Evolutionary conservation across 2,113 vertebrate genomes (phyloP).

Genomic region (Entomyzon cyanotis): DNA sequence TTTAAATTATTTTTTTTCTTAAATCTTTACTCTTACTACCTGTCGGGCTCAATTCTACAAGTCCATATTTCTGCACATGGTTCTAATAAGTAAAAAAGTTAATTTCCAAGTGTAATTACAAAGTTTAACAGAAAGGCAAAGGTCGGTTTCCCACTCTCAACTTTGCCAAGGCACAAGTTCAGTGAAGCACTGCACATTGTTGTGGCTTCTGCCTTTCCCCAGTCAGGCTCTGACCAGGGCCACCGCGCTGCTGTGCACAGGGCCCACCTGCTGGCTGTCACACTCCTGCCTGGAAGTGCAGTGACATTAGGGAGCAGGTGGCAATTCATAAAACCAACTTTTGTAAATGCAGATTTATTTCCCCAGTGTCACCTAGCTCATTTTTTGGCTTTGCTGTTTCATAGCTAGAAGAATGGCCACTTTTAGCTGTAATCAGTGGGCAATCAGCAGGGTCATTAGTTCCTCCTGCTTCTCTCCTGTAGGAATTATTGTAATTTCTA

Average conservation of each 20-base stretch:
- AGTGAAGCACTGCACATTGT: rapidly evolving
- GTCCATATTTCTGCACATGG: neutral
- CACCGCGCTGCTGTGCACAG: rapidly evolving
- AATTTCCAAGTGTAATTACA: neutral
- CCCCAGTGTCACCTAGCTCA: neutral
- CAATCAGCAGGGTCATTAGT: neutral
- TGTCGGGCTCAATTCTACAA: neutral
- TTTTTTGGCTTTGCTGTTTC: neutral
- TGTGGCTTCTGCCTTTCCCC: neutral
- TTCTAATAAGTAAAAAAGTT: neutral
- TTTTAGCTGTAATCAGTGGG: neutral
- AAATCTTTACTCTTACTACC: neutral
- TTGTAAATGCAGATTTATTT: neutral
- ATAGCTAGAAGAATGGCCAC: neutral
- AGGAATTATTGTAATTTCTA: neutral
- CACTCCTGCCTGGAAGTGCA: rapidly evolving
- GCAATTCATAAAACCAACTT: neutral
- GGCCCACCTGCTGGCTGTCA: neutral
- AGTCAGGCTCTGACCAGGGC: rapidly evolving
- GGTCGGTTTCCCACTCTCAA: neutral
- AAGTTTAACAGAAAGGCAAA: neutral
- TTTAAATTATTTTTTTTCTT: neutral
- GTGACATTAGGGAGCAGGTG: neutral
- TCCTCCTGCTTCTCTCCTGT: neutral
- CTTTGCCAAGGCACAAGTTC: neutral